Base-by-base conservation (phyloP, 1,140 invertebrate genomes). In the Luehdorfia chinensis region DNA sequence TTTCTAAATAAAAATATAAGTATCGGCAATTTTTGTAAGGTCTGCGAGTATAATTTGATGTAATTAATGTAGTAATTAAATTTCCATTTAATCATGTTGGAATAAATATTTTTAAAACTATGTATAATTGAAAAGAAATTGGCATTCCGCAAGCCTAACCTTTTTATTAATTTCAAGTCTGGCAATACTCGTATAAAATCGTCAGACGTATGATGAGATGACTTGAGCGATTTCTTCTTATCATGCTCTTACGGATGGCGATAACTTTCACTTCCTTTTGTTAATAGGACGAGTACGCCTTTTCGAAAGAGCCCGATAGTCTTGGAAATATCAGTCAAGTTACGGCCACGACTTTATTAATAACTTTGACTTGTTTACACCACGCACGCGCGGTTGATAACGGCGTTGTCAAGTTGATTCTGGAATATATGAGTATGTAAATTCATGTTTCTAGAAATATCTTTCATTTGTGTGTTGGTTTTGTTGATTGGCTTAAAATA, bases 391-490 rank as follows among this genome's bases (percentile, higher is more conserved):
- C 39, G 23, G n/a, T 9, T 31, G 39, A 43, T 43, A 43, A 43
- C 14, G 23, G 39, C 25, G 13, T 30, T 18, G 25, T 28, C 39
- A 37, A 37, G 15, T 19, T 16, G 25, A 28, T 43, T 28, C 25
- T 43, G 23, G 23, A 41, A 41, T 43, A 30, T 28, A n/a, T n/a
- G n/a, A n/a, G n/a, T n/a, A n/a, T n/a, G n/a, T n/a, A 30, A 41
- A 41, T 41, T 23, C 28, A n/a, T 28, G 39, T 15, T 43, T 43
- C 39, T 30, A 43, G 39, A 43, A 43, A 43, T 30, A 43, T 43
- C 39, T 28, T n/a, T 4, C 25, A 7, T 21, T 12, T 5, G 34
- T 14, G 6, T 7, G 9, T 39, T 23, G 13, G 12, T 14, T 39
- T 13, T 39, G 21, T 25, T 39, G 12, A 25, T 39, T 39, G 12